Base-by-base conservation (phyloP, 2,113 vertebrate species). In the Eptesicus fuscus region DNA sequence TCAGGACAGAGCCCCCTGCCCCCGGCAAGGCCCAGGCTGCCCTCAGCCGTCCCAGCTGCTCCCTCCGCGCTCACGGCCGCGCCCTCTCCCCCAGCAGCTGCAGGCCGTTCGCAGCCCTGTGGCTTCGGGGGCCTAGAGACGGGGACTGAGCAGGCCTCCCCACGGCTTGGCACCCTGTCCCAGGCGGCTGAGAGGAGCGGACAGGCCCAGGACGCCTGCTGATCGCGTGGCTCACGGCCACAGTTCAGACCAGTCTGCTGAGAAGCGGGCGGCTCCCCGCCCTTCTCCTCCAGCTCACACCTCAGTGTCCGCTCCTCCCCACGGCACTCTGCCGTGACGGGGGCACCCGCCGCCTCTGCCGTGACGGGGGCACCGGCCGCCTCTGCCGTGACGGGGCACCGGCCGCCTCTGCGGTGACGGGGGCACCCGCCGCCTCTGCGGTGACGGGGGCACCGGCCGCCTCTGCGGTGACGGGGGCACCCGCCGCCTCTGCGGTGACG, bases 21-120 rank as follows among this genome's bases (percentile, higher is more conserved):
- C 37, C 40, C 40, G 30, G 17, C 79, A 83, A 78, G 30, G 20
- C 13, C 23, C 70, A 3, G 30, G 59, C 7, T 23, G 4, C 8
- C 7, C 13, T 61, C 1, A 25, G 42, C 63, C 4, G 10, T 7
- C 42, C 1, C 32, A 23, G 0, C 51, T 18, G 28, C 14, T 10
- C 22, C 23, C 42, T 47, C 22, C 5, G 73, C 47, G 32, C 44
- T 40, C 40, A 12, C 8, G 4, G 40, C 32, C 61, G 37, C 16
- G 74, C 4, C 28, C 37, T 16, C 22, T 7, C 61, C 44, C 42
- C 40, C 56, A 35, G 28, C 67, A n/a, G 17, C 4, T 16, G 8
- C 14, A 18, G 73, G 42, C 11, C 44, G 14, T 14, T 20, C 44
- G 49, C 74, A 49, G 73, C 73, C 73, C 44, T 67, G 40, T 30